phyloP scores from a whole-genome alignment of 2,113 vertebrate genomes.

The Cryptotis parvus region DNA sequence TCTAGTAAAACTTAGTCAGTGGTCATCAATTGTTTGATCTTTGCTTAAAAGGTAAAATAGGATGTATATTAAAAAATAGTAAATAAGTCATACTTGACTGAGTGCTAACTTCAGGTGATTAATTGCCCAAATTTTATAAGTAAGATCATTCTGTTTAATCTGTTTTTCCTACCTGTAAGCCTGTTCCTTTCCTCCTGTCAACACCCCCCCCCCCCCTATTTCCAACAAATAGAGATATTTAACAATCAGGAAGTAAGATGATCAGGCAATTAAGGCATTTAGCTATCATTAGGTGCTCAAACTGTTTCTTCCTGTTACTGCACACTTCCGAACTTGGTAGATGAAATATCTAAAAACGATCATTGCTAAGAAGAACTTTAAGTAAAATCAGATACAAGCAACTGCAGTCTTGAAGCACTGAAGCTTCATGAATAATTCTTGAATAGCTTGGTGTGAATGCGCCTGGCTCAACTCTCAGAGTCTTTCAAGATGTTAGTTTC shows the following conservation, averaged over 20 bases:
- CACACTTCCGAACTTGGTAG: slow-evolving; percentile 34
- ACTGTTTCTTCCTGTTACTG: slow-evolving; percentile 68
- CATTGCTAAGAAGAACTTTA: slow-evolving; percentile 44
- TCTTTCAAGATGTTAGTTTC: slow-evolving; percentile 75
- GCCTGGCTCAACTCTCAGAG: slow-evolving; percentile 58
- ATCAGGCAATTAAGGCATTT: slow-evolving; percentile 75
- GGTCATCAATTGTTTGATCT: background rate
- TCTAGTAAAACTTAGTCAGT: background rate
- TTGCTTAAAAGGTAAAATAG: background rate
- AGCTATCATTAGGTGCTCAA: slow-evolving; percentile 71
- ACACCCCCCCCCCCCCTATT: background rate
- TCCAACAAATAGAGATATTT: slow-evolving; percentile 58
- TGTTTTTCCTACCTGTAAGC: slow-evolving; percentile 32
- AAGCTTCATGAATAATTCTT: slow-evolving; percentile 70
- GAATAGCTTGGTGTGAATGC: background rate
- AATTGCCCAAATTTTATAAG: background rate
- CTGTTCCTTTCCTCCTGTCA: slow-evolving; percentile 28
- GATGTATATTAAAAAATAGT: background rate
- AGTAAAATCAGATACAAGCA: slow-evolving; percentile 62
- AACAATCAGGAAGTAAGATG: slow-evolving; percentile 77
- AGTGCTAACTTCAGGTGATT: slow-evolving; percentile 31
- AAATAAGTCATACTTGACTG: background rate
- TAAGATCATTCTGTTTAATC: slow-evolving; percentile 20
- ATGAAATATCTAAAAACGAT: slow-evolving; percentile 67
- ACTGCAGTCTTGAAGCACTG: slow-evolving; percentile 44